Evolutionary conservation across 2,113 vertebrate genomes (phyloP), one percentile per base, ranked within the genome.

Genomic region (Thalassoma bifasciatum): DNA sequence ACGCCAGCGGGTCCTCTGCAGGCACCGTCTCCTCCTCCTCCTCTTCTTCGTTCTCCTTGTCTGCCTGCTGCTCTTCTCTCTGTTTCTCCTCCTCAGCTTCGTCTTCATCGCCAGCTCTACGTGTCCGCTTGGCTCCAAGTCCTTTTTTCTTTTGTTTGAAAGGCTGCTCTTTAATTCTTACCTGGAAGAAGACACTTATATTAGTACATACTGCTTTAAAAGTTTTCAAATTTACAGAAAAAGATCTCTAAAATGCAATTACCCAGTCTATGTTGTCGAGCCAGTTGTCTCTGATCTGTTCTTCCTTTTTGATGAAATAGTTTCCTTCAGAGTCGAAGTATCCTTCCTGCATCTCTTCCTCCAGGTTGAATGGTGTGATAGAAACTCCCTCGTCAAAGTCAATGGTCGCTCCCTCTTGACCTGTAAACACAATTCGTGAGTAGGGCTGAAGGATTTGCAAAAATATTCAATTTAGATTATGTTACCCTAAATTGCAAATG

Each of bases 201-300:
- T 73, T 66, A 40, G 11, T 60, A 3, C 10, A 57, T 0, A 56
- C 0, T n/a, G 13, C 34, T 42, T 24, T n/a, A n/a, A 47, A 72
- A 2, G 0, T n/a, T 13, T 19, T 37, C 12, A 58, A 40, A 67
- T 9, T 42, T 10, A 0, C 46, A 36, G 12, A 3, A 36, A 7
- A 52, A n/a, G 2, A 4, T 57, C 4, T 34, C 8, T 49, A 6
- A 62, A 73, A 56, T 34, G 10, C 5, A 50, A 10, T 68, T 84
- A 97, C 96, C 96, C 96, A 98, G 83, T 98, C 96, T 42, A 98
- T 97, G 85, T 97, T 97, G 86, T 97, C 96, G 21, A 98, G 93
- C 96, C 96, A 98, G 91, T 96, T 96, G 83, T 97, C 96, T 69
- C 94, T 92, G 46, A 97, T 96, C 82, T 96, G 79, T 1, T 94